Evolutionary conservation across 2,797 vertebrate species (phyloP).

Genomic region (Threskiornis aethiopicus): DNA sequence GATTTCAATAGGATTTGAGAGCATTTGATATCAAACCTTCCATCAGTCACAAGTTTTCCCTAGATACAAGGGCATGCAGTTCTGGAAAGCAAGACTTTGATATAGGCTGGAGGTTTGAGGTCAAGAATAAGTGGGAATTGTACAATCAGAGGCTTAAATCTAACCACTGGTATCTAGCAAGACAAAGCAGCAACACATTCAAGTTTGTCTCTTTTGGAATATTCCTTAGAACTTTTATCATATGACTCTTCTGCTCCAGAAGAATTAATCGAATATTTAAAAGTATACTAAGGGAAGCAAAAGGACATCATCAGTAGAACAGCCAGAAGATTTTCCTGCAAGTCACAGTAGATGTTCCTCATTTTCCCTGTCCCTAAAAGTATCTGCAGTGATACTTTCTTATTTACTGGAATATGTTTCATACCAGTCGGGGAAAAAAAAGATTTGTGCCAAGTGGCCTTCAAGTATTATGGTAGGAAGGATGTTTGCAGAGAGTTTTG

Average conservation of each 20-base stretch:
- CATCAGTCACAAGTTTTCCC: constrained; percentile 42
- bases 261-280: neutral
- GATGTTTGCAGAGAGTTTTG: neutral
- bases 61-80: neutral
- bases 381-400: neutral
- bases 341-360: neutral
- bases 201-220: neutral
- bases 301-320: neutral
- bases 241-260: constrained; percentile 24
- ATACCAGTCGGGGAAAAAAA: neutral
- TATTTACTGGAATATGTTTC: neutral
- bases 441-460: neutral
- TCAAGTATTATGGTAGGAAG: neutral
- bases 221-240: constrained; percentile 28
- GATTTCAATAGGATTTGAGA: neutral
- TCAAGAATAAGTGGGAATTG: constrained; percentile 20
- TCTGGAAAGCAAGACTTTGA: neutral
- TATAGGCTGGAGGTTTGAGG: neutral
- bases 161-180: constrained; percentile 19
- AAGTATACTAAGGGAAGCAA: neutral
- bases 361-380: neutral
- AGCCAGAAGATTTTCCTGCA: neutral
- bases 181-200: constrained; percentile 36
- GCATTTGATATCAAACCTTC: neutral
- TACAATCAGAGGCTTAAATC: neutral